These are phyloP conservation scores for Canis aureus DNA, from an alignment of 2,113 vertebrate species.

Conservation along the genomic window DNA sequence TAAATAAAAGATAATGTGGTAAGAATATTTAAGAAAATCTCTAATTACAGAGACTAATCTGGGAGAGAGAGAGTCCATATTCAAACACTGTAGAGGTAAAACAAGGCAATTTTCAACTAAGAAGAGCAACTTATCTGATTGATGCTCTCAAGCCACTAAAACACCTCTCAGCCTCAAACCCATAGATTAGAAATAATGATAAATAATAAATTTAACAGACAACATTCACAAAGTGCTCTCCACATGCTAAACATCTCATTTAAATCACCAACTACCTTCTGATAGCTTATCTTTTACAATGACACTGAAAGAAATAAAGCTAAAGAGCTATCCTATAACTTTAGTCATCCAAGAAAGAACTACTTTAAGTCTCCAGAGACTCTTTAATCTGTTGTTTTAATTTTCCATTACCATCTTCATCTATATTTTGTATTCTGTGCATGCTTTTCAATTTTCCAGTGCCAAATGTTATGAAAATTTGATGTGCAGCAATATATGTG, in stretches of 20 bases:
- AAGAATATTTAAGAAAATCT: constrained; percentile 32
- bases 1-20: background rate
- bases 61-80: background rate
- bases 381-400: background rate
- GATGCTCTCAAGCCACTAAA: background rate
- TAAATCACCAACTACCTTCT: constrained; percentile 29
- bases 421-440: constrained; percentile 41
- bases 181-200: background rate
- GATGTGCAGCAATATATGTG: background rate
- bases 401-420: background rate
- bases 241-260: constrained; percentile 23
- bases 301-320: background rate
- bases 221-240: background rate
- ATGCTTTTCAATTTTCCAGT: background rate
- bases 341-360: background rate
- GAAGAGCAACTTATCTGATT: background rate
- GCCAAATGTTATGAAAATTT: constrained; percentile 41
- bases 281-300: constrained; percentile 11
- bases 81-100: background rate
- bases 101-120: constrained; percentile 12
- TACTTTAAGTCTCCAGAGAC: constrained; percentile 10
- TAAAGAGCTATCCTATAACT: background rate
- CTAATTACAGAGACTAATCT: constrained; percentile 26
- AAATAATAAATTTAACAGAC: background rate
- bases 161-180: background rate